Evolutionary conservation across 2,797 vertebrate genomes (phyloP).

Genomic region (Tauraco hartlaubi): DNA sequence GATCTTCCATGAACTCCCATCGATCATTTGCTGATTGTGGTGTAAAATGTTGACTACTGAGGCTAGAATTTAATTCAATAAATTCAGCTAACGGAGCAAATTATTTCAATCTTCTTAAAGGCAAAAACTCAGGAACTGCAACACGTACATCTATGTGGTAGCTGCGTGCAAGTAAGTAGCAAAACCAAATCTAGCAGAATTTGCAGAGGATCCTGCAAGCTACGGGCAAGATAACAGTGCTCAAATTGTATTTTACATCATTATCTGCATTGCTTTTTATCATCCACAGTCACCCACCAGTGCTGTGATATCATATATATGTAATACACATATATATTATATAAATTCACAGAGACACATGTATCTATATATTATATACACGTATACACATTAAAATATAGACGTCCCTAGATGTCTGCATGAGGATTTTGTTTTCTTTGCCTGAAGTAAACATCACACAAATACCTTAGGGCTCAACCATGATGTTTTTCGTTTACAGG

Average conservation of each 20-base stretch:
- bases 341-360: accelerated
- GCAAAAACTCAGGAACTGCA: neutral
- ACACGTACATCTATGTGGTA: neutral
- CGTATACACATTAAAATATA: neutral
- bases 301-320: neutral
- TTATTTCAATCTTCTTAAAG: neutral
- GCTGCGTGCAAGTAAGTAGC: neutral
- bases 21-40: neutral
- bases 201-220: neutral
- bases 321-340: neutral
- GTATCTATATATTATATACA: accelerated
- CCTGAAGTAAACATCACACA: constrained; percentile 76
- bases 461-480: constrained; percentile 43
- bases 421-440: constrained; percentile 50
- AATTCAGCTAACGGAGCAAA: neutral
- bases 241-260: neutral
- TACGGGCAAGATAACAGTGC: neutral
- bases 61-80: neutral
- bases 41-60: neutral
- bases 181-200: neutral
- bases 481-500: constrained; percentile 78
- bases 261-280: neutral
- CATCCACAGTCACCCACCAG: neutral
- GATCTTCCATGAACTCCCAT: constrained; percentile 15
- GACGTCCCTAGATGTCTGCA: constrained; percentile 6